Evolutionary conservation across 2,113 vertebrate species (phyloP), one percentile per base, ranked within the genome.

Genomic region (Ctenodactylus gundi): DNA sequence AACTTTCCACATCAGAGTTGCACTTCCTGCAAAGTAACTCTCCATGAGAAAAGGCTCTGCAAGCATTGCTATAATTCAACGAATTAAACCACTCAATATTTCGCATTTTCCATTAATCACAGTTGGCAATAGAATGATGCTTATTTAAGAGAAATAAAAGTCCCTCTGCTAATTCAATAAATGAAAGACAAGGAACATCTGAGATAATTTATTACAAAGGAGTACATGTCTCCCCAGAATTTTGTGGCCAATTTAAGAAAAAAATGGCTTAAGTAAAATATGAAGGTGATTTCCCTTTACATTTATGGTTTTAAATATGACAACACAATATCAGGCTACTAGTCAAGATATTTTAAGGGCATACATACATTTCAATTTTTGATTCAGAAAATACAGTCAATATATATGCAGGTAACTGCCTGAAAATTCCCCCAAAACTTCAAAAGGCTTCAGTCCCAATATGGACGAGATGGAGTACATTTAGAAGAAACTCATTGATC

Each of bases 1-100:
- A 97, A 97, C 96, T 97, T 97, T 85, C 93, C 77, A 73, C 96
- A 75, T 80, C 55, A 11, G 53, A 90, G 95, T 49, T 85, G 53
- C 95, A 83, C 91, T 93, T 94, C 95, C 85, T 81, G 51, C 97
- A 81, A 2, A 93, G 49, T 49, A 97, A 65, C 85, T 58, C 93
- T 97, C 96, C 95, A 72, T 95, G 96, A 98, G 95, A 96, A 96
- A 97, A 90, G 80, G 46, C 73, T 84, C 91, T 53, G n/a, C 64
- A 34, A 44, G 57, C 64, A 17, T 80, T 58, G 15, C 83, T 60
- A 9, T 80, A 65, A 89, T 85, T 78, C 60, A 91, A 95, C 81
- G 87, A 89, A 96, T 95, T 84, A 80, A 18, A 81, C 51, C 58
- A 39, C 44, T 85, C 96, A 94, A 85, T 96, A 94, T 77, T 94